Evolutionary conservation across 2,797 vertebrate genomes (phyloP).

Genomic region (Acipenser oxyrinchus): DNA sequence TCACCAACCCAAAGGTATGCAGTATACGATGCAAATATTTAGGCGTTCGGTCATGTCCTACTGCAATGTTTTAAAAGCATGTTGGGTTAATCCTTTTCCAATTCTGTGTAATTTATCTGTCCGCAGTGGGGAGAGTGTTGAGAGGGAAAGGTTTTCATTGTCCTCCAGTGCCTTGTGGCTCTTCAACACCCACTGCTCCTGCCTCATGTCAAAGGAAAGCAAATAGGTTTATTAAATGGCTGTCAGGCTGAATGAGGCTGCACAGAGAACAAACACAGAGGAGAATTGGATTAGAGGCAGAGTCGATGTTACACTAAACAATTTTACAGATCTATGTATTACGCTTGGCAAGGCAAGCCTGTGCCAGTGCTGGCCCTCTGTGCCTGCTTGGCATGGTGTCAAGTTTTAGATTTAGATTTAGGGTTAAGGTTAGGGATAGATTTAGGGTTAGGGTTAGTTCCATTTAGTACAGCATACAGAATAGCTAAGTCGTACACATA

Average conservation of each 20-base stretch:
- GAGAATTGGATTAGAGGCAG: constrained; percentile 63
- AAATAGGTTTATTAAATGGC: constrained; percentile 74
- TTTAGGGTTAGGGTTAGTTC: too few relatives aligned
- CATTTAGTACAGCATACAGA: too few relatives aligned
- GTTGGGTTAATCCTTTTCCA: constrained; percentile 52
- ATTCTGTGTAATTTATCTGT: constrained; percentile 64
- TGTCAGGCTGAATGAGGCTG: constrained; percentile 62
- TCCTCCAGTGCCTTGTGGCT: constrained; percentile 55
- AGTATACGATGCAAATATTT: not conserved
- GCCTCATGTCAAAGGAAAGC: constrained; percentile 67
- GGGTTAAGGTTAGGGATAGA: too few relatives aligned
- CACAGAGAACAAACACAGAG: constrained; percentile 52
- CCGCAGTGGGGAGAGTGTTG: constrained; percentile 61
- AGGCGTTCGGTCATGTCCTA: not conserved
- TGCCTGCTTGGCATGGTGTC: not conserved
- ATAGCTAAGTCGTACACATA: too few relatives aligned
- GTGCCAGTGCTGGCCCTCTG: not conserved
- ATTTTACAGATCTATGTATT: constrained; percentile 56
- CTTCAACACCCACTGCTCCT: constrained; percentile 67
- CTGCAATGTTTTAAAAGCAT: constrained; percentile 18
- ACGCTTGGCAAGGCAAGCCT: not conserved
- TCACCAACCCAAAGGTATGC: too few relatives aligned
- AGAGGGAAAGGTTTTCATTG: constrained; percentile 69
- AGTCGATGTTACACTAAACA: constrained; percentile 60
- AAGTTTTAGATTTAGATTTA: too few relatives aligned